Evolutionary conservation across 2,888 invertebrate genomes (phyloP).

Genomic region (Elysia crispata): DNA sequence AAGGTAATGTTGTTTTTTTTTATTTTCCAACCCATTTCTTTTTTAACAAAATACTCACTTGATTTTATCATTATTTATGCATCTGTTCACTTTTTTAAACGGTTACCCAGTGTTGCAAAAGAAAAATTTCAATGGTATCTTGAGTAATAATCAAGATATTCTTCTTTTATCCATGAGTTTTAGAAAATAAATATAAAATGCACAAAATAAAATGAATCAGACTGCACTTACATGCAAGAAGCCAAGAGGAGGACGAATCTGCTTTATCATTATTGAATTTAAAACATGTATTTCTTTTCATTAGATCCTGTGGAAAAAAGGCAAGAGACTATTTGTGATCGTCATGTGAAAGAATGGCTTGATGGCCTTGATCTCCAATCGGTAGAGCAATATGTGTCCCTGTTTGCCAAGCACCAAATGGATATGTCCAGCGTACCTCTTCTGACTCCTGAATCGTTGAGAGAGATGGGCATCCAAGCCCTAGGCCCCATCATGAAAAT

Average conservation of each 20-base stretch:
- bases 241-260: too few relatives aligned
- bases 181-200: too few relatives aligned
- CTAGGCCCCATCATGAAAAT: slow-evolving; percentile 70
- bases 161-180: too few relatives aligned
- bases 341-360: slow-evolving; percentile 48
- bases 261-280: background rate
- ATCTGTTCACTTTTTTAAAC: too few relatives aligned
- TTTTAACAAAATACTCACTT: background rate
- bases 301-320: background rate
- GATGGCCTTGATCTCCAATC: slow-evolving; percentile 59
- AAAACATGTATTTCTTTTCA: background rate
- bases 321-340: background rate
- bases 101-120: too few relatives aligned
- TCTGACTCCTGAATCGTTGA: slow-evolving; percentile 63
- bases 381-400: slow-evolving; percentile 61
- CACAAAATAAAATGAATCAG: too few relatives aligned
- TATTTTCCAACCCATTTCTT: background rate
- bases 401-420: slow-evolving; percentile 70
- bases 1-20: background rate
- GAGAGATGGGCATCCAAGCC: slow-evolving; percentile 68
- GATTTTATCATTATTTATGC: too few relatives aligned
- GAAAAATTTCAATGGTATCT: too few relatives aligned
- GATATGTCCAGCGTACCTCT: slow-evolving; percentile 65
- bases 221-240: too few relatives aligned
- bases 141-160: too few relatives aligned